These are phyloP conservation scores for Catamblyrhynchus diadema DNA, from an alignment of 2,797 vertebrate genomes.

Conservation along the genomic window DNA sequence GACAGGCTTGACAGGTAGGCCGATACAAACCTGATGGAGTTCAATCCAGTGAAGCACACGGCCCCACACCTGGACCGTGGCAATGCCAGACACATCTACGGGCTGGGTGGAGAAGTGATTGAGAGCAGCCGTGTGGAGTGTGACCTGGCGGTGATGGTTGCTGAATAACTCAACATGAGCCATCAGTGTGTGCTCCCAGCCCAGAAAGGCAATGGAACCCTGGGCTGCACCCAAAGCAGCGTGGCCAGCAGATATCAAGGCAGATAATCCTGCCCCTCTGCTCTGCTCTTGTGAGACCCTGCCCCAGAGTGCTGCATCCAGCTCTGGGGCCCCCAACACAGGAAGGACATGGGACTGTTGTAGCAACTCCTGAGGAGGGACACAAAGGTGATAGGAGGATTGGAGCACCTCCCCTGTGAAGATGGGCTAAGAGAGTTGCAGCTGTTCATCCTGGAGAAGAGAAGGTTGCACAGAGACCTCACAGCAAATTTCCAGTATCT, in stretches of 20 bases:
- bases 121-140: background rate
- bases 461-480: background rate
- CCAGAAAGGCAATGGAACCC: background rate
- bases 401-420: background rate
- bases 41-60: background rate
- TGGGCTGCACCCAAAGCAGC: background rate
- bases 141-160: background rate
- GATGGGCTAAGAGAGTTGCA: background rate
- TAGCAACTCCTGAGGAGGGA: background rate
- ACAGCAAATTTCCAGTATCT: background rate
- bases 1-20: background rate
- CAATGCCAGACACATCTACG: background rate
- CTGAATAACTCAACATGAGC: background rate
- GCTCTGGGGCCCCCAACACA: background rate
- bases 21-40: background rate
- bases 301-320: background rate
- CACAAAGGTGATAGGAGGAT: too few species aligned
- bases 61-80: fast-evolving
- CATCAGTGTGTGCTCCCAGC: fast-evolving
- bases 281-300: too few species aligned
- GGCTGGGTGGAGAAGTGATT: fast-evolving
- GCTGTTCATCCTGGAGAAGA: background rate
- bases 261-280: background rate
- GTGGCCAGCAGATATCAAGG: background rate
- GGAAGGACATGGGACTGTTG: background rate